These are phyloP conservation scores for Myotis vivesi DNA, from an alignment of 2,797 vertebrate genomes.

Conservation along the genomic window DNA sequence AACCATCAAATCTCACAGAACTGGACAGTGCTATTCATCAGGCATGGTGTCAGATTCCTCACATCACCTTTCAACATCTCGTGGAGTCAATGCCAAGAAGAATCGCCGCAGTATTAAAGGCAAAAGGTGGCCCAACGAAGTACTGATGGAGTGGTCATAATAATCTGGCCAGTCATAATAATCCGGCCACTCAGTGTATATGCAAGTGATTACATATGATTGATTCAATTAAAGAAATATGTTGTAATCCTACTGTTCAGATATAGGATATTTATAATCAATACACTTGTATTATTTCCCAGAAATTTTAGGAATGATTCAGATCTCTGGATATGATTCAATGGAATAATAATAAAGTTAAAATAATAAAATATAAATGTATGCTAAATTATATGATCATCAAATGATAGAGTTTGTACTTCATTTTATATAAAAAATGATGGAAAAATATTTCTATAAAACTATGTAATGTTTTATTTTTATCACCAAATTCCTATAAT, in stretches of 20 bases:
- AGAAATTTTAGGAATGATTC: constrained; percentile 11
- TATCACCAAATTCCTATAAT: not conserved
- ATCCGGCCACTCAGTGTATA: no score
- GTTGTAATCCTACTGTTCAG: not conserved
- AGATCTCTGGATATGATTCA: not conserved
- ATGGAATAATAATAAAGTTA: not conserved
- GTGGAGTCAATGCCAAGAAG: no score
- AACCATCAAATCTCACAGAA: no score
- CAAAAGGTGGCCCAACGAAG: no score
- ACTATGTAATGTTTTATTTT: not conserved
- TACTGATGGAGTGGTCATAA: no score
- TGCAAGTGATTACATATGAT: not conserved
- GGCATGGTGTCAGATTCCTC: no score
- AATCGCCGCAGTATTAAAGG: no score
- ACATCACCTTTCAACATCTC: no score
- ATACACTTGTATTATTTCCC: not conserved
- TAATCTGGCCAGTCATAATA: no score
- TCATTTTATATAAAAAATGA: not conserved
- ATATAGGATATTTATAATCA: not conserved
- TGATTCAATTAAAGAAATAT: not conserved
- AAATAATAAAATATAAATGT: not conserved
- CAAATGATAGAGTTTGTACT: not conserved
- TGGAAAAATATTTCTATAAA: not conserved
- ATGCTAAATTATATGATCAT: not conserved
- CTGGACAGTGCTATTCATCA: no score